These are phyloP conservation scores for Tinea semifulvella DNA, from an alignment of 2,888 invertebrate genomes.

Conservation along the genomic window DNA sequence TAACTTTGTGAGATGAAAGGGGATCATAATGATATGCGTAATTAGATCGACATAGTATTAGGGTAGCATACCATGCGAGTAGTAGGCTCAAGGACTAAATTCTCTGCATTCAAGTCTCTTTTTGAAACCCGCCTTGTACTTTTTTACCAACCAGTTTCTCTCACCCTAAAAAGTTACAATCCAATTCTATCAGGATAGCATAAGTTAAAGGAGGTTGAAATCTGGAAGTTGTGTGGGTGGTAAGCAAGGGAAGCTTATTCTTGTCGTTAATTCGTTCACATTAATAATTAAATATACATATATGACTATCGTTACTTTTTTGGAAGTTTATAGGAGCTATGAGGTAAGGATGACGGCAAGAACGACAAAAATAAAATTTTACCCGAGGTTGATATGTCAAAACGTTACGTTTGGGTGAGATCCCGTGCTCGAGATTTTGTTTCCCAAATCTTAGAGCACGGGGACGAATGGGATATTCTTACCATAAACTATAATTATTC, in stretches of 20 bases:
- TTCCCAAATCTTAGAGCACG: too few species aligned
- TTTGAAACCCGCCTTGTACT: background rate
- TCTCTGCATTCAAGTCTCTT: background rate
- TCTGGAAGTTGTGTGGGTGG: background rate
- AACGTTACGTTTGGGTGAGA: too few species aligned
- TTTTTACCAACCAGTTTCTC: constrained; percentile 1
- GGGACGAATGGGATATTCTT: too few species aligned
- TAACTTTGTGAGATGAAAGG: too few species aligned
- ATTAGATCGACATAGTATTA: constrained; percentile 62
- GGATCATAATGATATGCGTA: constrained; percentile 60
- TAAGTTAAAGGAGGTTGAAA: background rate
- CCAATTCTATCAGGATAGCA: background rate
- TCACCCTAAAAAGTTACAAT: constrained; percentile 5
- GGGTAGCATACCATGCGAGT: constrained; percentile 41
- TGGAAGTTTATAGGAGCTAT: background rate
- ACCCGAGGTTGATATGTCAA: too few species aligned
- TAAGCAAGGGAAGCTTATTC: background rate
- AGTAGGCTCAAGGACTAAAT: background rate
- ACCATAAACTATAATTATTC: too few species aligned
- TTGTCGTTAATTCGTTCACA: too few species aligned
- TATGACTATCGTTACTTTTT: too few species aligned
- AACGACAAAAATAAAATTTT: too few species aligned
- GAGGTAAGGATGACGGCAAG: background rate
- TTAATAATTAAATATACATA: too few species aligned
- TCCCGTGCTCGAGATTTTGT: too few species aligned